Conservation (phyloP, 2,888 invertebrate genomes). For the Dicycla oo region DNA sequence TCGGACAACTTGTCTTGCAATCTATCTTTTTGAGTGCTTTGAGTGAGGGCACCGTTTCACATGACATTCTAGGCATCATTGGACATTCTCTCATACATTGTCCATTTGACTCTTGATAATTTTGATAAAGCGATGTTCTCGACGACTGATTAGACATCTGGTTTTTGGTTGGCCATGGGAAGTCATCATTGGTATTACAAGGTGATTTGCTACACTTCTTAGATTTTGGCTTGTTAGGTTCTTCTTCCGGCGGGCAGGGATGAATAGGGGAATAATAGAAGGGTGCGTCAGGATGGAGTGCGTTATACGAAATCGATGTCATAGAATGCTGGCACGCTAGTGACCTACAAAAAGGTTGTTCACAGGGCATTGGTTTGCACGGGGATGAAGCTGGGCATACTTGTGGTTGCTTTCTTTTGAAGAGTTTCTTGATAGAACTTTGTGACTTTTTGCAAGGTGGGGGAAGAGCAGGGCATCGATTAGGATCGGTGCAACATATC, state of each 20-base stretch:
- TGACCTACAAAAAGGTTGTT: slow-evolving; percentile 28
- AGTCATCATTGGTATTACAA: slow-evolving; percentile 27
- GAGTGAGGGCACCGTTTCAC: slow-evolving; percentile 53
- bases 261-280: slow-evolving; percentile 56
- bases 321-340: slow-evolving; percentile 38
- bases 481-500: slow-evolving; percentile 23
- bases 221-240: not conserved
- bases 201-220: slow-evolving; percentile 28
- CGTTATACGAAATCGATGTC: slow-evolving; percentile 26
- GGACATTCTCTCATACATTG: slow-evolving; percentile 36
- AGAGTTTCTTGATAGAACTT: slow-evolving; percentile 13
- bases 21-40: slow-evolving; percentile 33
- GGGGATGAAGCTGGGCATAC: slow-evolving; percentile 27
- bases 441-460: slow-evolving; percentile 33
- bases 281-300: slow-evolving; percentile 38
- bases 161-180: slow-evolving; percentile 53
- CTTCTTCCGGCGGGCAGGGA: slow-evolving; percentile 43
- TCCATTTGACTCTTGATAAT: not conserved
- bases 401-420: slow-evolving; percentile 17
- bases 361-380: slow-evolving; percentile 11
- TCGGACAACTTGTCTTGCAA: slow-evolving; percentile 64
- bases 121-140: slow-evolving; percentile 16
- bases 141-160: slow-evolving; percentile 45
- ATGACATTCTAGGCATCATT: slow-evolving; percentile 53
- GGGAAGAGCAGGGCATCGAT: slow-evolving; percentile 25